Conservation (phyloP, 2,888 invertebrate species). For the Dyspetes luteomarginatus region DNA sequence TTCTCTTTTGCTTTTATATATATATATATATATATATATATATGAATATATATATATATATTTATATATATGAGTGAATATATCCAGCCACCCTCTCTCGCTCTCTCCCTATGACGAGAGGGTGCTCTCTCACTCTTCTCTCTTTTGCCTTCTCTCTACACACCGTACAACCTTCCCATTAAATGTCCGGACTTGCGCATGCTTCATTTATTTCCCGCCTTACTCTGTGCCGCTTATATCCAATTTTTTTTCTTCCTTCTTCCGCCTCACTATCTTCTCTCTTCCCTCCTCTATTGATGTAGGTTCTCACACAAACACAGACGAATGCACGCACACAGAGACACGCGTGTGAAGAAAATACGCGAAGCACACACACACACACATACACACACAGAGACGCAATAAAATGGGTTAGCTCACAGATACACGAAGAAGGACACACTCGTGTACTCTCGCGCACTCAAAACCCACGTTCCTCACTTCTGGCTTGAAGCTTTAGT, state of each 20-base stretch:
- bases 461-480: background rate
- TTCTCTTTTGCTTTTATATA: too few relatives aligned
- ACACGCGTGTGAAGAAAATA: background rate
- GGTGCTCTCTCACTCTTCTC: constrained; percentile 22
- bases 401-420: background rate
- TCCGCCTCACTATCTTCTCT: constrained; percentile 14
- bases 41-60: too few relatives aligned
- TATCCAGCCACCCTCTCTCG: constrained; percentile 38
- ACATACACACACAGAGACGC: background rate
- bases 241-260: constrained; percentile 37
- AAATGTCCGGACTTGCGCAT: constrained; percentile 62
- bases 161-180: constrained; percentile 35
- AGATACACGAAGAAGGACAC: background rate
- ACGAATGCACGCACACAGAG: background rate
- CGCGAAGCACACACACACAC: background rate
- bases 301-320: background rate
- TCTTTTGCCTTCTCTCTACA: too few relatives aligned
- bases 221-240: constrained; percentile 41
- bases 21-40: too few relatives aligned
- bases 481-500: background rate
- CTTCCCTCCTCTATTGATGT: background rate
- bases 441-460: background rate
- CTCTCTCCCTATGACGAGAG: background rate
- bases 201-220: constrained; percentile 66
- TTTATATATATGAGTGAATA: too few relatives aligned